Evolutionary conservation across 2,888 invertebrate species (phyloP), one percentile per base, ranked within the genome.

Genomic region (Dascillus cervinus): DNA sequence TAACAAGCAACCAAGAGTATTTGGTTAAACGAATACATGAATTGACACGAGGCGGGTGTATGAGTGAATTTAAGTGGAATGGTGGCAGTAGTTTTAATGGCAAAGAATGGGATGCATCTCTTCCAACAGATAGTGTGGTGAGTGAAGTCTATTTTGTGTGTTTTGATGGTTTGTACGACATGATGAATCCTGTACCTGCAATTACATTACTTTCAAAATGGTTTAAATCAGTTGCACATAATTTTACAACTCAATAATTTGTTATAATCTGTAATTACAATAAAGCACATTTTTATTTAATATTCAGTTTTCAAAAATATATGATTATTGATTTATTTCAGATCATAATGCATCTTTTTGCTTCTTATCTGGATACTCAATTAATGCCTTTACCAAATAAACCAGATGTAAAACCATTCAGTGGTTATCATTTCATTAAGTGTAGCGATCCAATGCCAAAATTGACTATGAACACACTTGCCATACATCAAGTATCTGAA

Each of bases 1-100:
- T 87, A 28, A 80, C 80, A 26, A 70, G 79, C 10, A 87, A 91
- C 67, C 91, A 91, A 62, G 83, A 86, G 55, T 94, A 92, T 68
- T 67, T 89, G 9, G 82, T 85, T 26, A 78, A 77, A 40, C 71
- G 94, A 46, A 79, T 92, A 17, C 72, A 73, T 54, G 83, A 85
- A 51, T 69, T 94, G 40, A 75, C 84, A 1, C 76, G 73, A 55
- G 90, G 89, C 39, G 87, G 90, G 5, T 89, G 89, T 55, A 82
- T 94, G 69, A 83, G 87, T 53, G 83, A 82, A 50, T 95, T 84
- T 66, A 79, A 79, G 43, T 94, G 94, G 92, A 81, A 83, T 64
- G 75, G 80, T 34, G 92, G 92, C 24, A 82, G 84, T 22, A 67
- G 67, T 13, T 74, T 76, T 51, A 75, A 79, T 51, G 79, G 79